Percentiles rank a stretch among this genome's conserved stretches.
Conservation (phyloP, 2,888 invertebrate genomes). For the Orchesella flavescens region DNA sequence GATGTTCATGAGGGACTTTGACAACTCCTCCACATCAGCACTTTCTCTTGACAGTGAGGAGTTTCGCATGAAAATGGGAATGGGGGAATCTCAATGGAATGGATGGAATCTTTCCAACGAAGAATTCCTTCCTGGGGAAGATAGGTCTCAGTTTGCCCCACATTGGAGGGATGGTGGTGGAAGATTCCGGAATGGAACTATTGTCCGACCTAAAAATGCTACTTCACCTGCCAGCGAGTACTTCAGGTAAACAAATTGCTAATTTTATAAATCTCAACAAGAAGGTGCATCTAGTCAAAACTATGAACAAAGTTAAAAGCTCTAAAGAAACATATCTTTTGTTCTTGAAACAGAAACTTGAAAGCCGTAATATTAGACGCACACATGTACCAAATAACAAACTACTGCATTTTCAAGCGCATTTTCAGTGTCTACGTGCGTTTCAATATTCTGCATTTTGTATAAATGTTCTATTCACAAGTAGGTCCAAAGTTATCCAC, state of each 20-base stretch:
- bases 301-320: too few species aligned
- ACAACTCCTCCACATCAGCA: slow-evolving; percentile 19
- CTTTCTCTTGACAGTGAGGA: slow-evolving; percentile 70
- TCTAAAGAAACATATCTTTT: too few species aligned
- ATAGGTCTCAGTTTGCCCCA: slow-evolving; percentile 58
- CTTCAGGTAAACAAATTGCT: slow-evolving; percentile 81
- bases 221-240: slow-evolving; percentile 84
- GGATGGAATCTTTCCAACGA: not conserved
- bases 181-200: slow-evolving; percentile 53
- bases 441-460: too few species aligned
- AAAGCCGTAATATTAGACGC: too few species aligned
- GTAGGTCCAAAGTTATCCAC: too few species aligned
- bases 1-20: not conserved
- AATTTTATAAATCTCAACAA: too few species aligned
- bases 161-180: slow-evolving; percentile 8
- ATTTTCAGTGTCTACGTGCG: too few species aligned
- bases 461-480: too few species aligned
- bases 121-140: slow-evolving; percentile 4
- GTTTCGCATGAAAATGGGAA: not conserved
- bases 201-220: slow-evolving; percentile 74
- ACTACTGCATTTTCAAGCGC: too few species aligned
- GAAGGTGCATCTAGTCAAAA: too few species aligned
- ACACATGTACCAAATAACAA: too few species aligned
- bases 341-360: too few species aligned
- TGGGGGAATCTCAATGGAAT: not conserved